Percentiles rank a stretch among this genome's conserved stretches.
Conservation (phyloP, 2,113 vertebrate genomes). For the Equus przewalskii region DNA sequence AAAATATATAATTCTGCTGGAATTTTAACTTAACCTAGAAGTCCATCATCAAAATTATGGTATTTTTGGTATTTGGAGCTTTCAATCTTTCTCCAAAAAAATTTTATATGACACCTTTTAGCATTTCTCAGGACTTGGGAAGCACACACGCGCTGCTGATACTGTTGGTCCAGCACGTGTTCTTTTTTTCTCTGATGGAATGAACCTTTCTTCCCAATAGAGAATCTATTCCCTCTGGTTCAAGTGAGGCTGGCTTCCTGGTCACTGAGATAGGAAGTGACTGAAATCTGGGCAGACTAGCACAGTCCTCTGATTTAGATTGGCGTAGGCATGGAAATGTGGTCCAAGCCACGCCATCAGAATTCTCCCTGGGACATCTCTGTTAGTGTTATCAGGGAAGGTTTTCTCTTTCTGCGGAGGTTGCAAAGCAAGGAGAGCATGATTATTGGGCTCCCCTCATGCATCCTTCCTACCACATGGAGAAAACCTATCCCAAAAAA, state of each 20-base stretch:
- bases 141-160: background rate
- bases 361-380: background rate
- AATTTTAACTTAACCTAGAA: constrained; percentile 1
- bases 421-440: background rate
- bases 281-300: background rate
- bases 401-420: background rate
- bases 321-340: background rate
- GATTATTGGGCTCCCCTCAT: background rate
- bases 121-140: background rate
- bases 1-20: background rate
- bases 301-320: background rate
- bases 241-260: background rate
- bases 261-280: background rate
- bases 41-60: background rate
- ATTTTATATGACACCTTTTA: background rate
- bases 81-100: background rate
- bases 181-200: background rate
- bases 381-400: background rate
- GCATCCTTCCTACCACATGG: background rate
- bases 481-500: background rate
- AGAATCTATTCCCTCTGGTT: background rate
- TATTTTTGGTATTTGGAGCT: background rate
- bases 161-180: background rate
- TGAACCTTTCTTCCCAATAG: background rate
- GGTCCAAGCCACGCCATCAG: background rate